Conservation (phyloP, 2,113 vertebrate species). For the Donacobius atricapilla region DNA sequence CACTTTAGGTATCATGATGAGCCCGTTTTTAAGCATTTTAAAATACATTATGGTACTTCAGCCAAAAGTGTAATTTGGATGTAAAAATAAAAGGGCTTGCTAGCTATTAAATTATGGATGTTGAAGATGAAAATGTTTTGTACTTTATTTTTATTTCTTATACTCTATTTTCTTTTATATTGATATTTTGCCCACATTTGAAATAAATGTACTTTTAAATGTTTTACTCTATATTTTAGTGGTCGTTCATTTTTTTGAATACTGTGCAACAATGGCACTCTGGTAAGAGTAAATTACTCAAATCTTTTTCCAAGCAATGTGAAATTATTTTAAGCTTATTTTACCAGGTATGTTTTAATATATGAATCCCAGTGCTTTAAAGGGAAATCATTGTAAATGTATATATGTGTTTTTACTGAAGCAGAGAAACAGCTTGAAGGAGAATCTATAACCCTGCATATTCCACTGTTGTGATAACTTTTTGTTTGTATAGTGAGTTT, state of each 20-base stretch:
- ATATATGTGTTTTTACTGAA: slow-evolving; percentile 49
- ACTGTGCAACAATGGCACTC: slow-evolving; percentile 56
- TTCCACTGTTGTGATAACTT: slow-evolving; percentile 41
- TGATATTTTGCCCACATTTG: slow-evolving; percentile 75
- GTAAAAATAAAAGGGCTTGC: slow-evolving; percentile 74
- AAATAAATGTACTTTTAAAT: slow-evolving; percentile 82
- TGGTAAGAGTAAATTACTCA: slow-evolving; percentile 71
- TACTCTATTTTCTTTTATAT: slow-evolving; percentile 80
- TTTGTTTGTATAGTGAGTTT: slow-evolving; percentile 61
- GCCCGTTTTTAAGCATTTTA: slow-evolving; percentile 71
- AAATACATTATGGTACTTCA: slow-evolving; percentile 63
- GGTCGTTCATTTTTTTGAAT: slow-evolving; percentile 55
- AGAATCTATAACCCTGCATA: neutral
- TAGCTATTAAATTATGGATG: slow-evolving; percentile 80
- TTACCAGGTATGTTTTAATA: slow-evolving; percentile 63
- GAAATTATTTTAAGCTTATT: slow-evolving; percentile 61
- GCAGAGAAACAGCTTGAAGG: neutral
- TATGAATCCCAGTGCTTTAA: slow-evolving; percentile 37
- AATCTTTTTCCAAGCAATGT: slow-evolving; percentile 56
- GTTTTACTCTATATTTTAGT: slow-evolving; percentile 68
- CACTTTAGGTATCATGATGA: slow-evolving; percentile 68
- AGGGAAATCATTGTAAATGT: slow-evolving; percentile 16
- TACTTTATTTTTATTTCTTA: slow-evolving; percentile 85
- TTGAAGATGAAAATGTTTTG: slow-evolving; percentile 77
- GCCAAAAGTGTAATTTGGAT: slow-evolving; percentile 64